Percentiles rank a stretch among this genome's conserved stretches.
These are phyloP conservation scores for Chionoecetes opilio DNA, from an alignment of 1,140 invertebrate genomes.

Conservation along the genomic window DNA sequence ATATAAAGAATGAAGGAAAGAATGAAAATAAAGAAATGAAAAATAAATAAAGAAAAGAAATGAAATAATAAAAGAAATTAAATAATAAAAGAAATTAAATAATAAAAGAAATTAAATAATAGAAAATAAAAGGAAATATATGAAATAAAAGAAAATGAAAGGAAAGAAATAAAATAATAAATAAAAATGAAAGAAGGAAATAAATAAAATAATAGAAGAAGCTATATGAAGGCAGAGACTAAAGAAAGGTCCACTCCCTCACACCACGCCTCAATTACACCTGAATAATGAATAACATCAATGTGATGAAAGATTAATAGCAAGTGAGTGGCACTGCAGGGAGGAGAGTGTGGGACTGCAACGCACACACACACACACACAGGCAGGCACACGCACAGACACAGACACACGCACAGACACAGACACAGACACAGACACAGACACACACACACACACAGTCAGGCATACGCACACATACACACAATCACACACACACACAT, in stretches of 20 bases:
- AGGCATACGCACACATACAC: neutral
- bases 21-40: neutral
- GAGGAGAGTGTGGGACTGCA: no score
- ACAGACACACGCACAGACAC: neutral
- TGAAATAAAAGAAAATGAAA: neutral
- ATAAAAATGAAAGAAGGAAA: no score
- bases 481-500: neutral
- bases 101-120: no score
- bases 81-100: no score
- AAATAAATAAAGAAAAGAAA: neutral
- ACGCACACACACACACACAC: neutral
- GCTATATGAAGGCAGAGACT: no score
- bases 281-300: neutral
- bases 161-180: neutral
- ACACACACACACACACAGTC: neutral
- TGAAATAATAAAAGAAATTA: no score
- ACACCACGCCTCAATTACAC: neutral
- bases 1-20: no score
- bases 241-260: no score
- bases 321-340: no score
- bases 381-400: neutral
- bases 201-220: no score
- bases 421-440: neutral
- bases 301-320: neutral
- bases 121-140: no score